Conservation (phyloP, 2,888 invertebrate species). For the Amphimallon solstitiale region DNA sequence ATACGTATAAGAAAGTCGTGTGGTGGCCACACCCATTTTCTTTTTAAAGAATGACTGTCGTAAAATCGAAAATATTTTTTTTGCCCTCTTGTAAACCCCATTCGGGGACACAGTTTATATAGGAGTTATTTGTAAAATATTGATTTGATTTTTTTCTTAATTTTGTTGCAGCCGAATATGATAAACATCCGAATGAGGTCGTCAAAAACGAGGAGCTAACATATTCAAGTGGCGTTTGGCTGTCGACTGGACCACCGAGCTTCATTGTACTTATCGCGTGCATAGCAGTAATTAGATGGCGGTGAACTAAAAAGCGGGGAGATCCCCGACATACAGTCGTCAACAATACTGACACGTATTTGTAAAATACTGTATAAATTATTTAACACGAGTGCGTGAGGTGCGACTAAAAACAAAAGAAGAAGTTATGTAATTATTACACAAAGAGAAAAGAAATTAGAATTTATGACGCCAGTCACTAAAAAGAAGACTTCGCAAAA, state of each 20-base stretch:
- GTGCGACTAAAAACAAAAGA: conserved; percentile 25
- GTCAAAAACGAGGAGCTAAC: conserved; percentile 91
- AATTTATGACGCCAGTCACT: conserved; percentile 33
- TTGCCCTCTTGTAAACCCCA: no score
- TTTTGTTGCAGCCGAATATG: conserved; percentile 76
- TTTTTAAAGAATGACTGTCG: no score
- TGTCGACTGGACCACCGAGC: conserved; percentile 53
- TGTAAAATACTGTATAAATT: conserved; percentile 49
- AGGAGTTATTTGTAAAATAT: no score
- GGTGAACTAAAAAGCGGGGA: conserved; percentile 54
- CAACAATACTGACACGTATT: conserved; percentile 44
- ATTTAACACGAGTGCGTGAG: conserved; percentile 36
- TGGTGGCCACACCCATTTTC: no score
- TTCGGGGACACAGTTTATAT: no score
- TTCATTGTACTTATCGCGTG: conserved; percentile 52
- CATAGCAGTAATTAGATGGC: conserved; percentile 55
- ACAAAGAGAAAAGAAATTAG: background rate
- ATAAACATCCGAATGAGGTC: conserved; percentile 88
- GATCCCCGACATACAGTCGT: conserved; percentile 29
- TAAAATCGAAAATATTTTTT: no score
- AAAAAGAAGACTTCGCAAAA: conserved; percentile 20
- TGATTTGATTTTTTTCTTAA: background rate
- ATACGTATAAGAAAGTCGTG: no score
- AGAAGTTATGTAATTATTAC: no score
- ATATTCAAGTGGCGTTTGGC: conserved; percentile 67